Evolutionary conservation across 2,888 invertebrate species (phyloP).

Genomic region (Brachyopa scutellaris): DNA sequence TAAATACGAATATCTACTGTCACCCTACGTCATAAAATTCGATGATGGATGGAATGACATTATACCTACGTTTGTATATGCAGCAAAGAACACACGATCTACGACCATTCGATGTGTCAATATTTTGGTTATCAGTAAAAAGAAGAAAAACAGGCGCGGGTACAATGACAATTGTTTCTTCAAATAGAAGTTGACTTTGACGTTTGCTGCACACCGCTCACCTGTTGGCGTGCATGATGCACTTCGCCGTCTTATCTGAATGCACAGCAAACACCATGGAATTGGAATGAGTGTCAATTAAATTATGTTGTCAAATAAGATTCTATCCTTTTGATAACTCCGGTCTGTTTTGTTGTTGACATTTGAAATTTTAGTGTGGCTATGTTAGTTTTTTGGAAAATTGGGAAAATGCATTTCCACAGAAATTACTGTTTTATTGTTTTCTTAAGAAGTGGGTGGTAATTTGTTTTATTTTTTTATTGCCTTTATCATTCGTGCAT

Average conservation of each 20-base stretch:
- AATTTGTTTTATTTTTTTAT: neutral
- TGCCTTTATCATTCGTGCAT: neutral
- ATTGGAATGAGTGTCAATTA: slow-evolving; percentile 42
- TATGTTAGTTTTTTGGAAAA: slow-evolving; percentile 41
- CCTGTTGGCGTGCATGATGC: slow-evolving; percentile 25
- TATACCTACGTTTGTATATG: neutral
- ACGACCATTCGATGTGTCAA: slow-evolving; percentile 49
- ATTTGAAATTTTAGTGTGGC: slow-evolving; percentile 19
- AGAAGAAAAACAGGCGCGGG: slow-evolving; percentile 18
- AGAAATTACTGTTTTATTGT: slow-evolving; percentile 2
- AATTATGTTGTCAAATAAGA: slow-evolving; percentile 44
- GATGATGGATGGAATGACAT: slow-evolving; percentile 46
- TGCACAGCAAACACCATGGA: no score
- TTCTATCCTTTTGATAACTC: slow-evolving; percentile 23
- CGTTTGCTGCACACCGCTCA: slow-evolving; percentile 26
- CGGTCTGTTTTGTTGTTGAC: slow-evolving; percentile 15
- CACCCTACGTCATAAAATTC: slow-evolving; percentile 22
- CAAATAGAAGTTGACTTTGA: slow-evolving; percentile 44
- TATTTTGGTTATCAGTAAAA: slow-evolving; percentile 31
- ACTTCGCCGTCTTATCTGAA: slow-evolving; percentile 15
- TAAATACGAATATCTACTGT: neutral
- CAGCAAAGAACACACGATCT: slow-evolving; percentile 4
- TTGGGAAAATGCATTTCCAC: neutral
- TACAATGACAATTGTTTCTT: slow-evolving; percentile 29
- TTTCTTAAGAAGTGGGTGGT: slow-evolving; percentile 6